Conservation (phyloP, 2,888 invertebrate genomes). For the Idaea straminata region DNA sequence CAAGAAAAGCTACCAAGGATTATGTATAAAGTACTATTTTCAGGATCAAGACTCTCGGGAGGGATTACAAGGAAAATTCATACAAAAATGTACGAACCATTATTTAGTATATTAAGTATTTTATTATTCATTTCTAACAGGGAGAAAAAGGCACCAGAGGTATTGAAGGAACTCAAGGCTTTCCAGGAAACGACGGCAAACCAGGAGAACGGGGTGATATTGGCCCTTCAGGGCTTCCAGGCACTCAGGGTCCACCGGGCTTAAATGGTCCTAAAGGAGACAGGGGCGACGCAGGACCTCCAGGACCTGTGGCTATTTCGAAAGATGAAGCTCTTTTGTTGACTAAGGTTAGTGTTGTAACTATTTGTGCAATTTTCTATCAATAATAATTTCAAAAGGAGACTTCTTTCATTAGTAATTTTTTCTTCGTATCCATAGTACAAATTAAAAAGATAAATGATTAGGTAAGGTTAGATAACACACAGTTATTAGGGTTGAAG, state of each 20-base stretch:
- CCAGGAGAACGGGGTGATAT: constrained; percentile 85
- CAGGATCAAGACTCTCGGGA: too few species aligned
- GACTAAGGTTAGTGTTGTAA: constrained; percentile 64
- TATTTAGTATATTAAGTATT: too few species aligned
- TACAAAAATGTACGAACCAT: too few species aligned
- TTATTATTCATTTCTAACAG: constrained; percentile 33
- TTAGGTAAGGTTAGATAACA: too few species aligned
- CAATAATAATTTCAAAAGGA: background rate
- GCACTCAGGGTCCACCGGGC: constrained; percentile 85
- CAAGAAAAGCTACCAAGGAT: too few species aligned
- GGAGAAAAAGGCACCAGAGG: constrained; percentile 85
- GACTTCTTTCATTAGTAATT: background rate
- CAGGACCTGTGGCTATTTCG: constrained; percentile 82
- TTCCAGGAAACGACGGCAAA: constrained; percentile 82
- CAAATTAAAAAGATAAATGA: too few species aligned
- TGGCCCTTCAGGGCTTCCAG: constrained; percentile 85
- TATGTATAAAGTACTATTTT: too few species aligned
- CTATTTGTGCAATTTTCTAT: background rate
- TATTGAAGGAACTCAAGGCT: constrained; percentile 83
- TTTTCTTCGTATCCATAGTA: background rate
- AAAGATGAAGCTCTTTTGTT: constrained; percentile 81
- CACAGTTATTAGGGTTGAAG: too few species aligned
- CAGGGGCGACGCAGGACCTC: constrained; percentile 85
- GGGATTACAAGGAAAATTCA: too few species aligned
- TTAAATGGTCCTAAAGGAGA: constrained; percentile 84